phyloP scores from a whole-genome alignment of 2,888 invertebrate species.

The Anoncus sp. region DNA sequence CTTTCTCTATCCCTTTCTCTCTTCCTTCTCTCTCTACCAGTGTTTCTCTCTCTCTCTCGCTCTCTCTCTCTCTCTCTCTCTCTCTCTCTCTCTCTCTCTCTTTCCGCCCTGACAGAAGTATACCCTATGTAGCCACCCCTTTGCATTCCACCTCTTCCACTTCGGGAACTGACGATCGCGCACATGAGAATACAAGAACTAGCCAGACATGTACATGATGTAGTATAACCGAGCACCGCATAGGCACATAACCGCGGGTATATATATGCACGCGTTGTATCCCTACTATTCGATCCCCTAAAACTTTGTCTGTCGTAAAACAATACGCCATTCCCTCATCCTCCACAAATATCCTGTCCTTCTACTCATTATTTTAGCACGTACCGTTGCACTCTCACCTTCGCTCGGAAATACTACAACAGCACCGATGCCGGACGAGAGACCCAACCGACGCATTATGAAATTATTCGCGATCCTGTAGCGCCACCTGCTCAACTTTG shows the following conservation, averaged over 20 bases:
- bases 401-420: constrained; percentile 1
- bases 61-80: neutral
- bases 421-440: neutral
- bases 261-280: neutral
- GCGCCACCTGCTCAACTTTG: neutral
- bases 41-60: neutral
- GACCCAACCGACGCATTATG: neutral
- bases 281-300: constrained; percentile 10
- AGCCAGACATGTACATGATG: constrained; percentile 31
- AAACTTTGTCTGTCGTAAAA: constrained; percentile 53
- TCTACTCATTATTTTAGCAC: constrained; percentile 16
- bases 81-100: constrained; percentile 17
- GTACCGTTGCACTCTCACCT: constrained; percentile 34
- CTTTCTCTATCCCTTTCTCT: no score
- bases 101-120: constrained; percentile 50
- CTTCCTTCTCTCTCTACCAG: neutral
- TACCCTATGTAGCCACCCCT: constrained; percentile 60
- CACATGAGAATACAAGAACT: constrained; percentile 34
- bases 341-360: no score
- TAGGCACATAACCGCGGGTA: neutral
- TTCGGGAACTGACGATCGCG: constrained; percentile 40
- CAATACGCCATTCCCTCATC: constrained; percentile 37
- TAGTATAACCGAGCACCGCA: neutral
- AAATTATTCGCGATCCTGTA: constrained; percentile 19
- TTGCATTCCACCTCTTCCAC: constrained; percentile 29